Conservation (phyloP, 1,140 invertebrate genomes). For the Magallana gigas region DNA sequence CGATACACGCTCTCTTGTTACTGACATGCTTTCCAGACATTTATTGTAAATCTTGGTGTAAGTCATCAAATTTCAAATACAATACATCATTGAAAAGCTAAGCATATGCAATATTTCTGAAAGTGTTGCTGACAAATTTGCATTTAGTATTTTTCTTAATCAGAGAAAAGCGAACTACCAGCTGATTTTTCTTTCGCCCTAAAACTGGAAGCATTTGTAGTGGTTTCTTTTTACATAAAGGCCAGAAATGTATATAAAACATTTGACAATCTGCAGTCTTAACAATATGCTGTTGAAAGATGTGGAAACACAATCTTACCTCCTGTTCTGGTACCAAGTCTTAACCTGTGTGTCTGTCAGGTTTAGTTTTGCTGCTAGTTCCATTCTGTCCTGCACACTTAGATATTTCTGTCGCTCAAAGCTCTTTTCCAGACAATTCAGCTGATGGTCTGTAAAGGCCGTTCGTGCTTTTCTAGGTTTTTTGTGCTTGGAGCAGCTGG, state of each 20-base stretch:
- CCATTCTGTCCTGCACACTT: slow-evolving; percentile 98
- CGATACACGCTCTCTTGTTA: neutral
- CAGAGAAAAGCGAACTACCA: too few relatives aligned
- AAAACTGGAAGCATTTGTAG: too few relatives aligned
- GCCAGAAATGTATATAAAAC: neutral
- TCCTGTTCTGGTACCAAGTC: slow-evolving; percentile 99
- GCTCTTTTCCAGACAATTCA: slow-evolving; percentile 96
- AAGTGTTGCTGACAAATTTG: too few relatives aligned
- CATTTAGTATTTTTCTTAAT: too few relatives aligned
- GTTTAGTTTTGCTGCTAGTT: slow-evolving; percentile 96
- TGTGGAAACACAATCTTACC: slow-evolving; percentile 83
- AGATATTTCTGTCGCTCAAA: slow-evolving; percentile 99
- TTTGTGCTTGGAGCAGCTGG: slow-evolving; percentile 82
- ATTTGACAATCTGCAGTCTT: neutral
- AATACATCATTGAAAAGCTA: too few relatives aligned
- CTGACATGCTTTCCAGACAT: slow-evolving; percentile 15
- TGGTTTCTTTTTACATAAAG: neutral
- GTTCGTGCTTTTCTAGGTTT: slow-evolving; percentile 98
- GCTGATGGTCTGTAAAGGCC: slow-evolving; percentile 98
- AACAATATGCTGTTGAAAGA: neutral
- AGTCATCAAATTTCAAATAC: neutral
- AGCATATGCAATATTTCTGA: too few relatives aligned
- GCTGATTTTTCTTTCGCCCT: too few relatives aligned
- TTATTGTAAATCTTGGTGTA: neutral
- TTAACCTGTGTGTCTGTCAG: slow-evolving; percentile 99